A percentile compares a stretch with the other conserved stretches of the same genome.
phyloP scores from a whole-genome alignment of 2,797 vertebrate species.

The Eospalax fontanierii region DNA sequence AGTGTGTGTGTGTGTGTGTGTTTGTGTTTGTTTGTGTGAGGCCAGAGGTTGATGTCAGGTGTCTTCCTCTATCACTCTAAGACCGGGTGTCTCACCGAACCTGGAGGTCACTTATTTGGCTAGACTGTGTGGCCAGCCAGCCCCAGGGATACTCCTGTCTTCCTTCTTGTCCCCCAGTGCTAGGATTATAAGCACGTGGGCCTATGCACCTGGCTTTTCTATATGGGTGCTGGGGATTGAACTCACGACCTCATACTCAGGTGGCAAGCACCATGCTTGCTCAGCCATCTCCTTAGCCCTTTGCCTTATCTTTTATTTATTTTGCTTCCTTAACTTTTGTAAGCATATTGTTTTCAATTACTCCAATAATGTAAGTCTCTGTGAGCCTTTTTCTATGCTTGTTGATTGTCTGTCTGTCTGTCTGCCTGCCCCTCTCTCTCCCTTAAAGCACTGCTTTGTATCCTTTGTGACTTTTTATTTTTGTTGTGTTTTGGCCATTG shows the following conservation, averaged over 20 bases:
- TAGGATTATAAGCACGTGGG: neutral
- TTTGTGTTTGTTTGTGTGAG: no score
- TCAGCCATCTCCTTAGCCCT: neutral
- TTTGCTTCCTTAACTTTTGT: neutral
- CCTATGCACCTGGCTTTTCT: neutral
- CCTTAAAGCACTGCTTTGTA: neutral
- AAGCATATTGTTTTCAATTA: neutral
- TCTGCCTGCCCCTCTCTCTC: neutral
- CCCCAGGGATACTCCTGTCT: no score
- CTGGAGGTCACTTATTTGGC: no score
- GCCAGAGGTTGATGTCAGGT: no score
- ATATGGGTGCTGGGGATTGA: neutral
- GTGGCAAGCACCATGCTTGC: neutral
- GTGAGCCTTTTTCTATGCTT: conserved; percentile 1
- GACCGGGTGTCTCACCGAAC: no score
- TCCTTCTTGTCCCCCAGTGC: neutral
- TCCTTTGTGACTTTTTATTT: conserved; percentile 30
- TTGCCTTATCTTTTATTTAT: neutral
- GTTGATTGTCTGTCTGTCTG: neutral
- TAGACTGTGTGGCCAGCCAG: no score
- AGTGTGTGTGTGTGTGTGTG: no score
- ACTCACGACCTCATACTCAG: neutral
- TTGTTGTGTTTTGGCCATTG: neutral
- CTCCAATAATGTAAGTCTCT: neutral
- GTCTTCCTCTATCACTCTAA: neutral